Evolutionary conservation across 2,888 invertebrate genomes (phyloP).

Genomic region (Subacronicta megacephala): DNA sequence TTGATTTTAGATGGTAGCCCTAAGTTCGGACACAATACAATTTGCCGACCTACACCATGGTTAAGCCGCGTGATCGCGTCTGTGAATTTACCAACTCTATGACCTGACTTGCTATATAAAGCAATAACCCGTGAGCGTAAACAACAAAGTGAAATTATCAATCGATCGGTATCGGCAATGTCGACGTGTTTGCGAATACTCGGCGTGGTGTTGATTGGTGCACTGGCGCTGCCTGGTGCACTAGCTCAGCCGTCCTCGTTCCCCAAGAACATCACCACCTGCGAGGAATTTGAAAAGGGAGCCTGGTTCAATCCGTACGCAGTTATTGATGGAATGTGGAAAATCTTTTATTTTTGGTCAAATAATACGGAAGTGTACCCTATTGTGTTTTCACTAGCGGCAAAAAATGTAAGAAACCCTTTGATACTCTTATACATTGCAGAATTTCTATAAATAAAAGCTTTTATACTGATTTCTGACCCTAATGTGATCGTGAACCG

Average conservation of each 20-base stretch:
- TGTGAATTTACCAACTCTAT: constrained; percentile 31
- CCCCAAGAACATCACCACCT: constrained; percentile 65
- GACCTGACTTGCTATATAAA: constrained; percentile 37
- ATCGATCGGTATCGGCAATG: constrained; percentile 70
- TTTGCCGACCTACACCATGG: constrained; percentile 1
- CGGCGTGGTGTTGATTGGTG: constrained; percentile 68
- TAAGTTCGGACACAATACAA: background rate
- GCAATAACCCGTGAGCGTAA: constrained; percentile 51
- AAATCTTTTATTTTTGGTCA: constrained; percentile 81
- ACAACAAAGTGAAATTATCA: constrained; percentile 68
- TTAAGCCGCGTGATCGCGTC: constrained; percentile 9
- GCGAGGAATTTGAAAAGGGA: constrained; percentile 77
- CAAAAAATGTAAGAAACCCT: constrained; percentile 66
- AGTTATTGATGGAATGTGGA: constrained; percentile 76
- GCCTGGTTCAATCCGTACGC: constrained; percentile 74
- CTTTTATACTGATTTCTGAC: background rate
- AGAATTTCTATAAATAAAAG: background rate
- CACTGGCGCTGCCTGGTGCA: constrained; percentile 27
- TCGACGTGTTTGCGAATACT: constrained; percentile 72
- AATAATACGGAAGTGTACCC: constrained; percentile 73
- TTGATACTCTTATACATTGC: background rate
- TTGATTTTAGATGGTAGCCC: no score
- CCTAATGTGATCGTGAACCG: no score
- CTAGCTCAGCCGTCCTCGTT: constrained; percentile 22
- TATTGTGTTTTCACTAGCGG: constrained; percentile 73